These are phyloP conservation scores for Charaxes varanes DNA, from an alignment of 1,140 invertebrate species.

Conservation along the genomic window DNA sequence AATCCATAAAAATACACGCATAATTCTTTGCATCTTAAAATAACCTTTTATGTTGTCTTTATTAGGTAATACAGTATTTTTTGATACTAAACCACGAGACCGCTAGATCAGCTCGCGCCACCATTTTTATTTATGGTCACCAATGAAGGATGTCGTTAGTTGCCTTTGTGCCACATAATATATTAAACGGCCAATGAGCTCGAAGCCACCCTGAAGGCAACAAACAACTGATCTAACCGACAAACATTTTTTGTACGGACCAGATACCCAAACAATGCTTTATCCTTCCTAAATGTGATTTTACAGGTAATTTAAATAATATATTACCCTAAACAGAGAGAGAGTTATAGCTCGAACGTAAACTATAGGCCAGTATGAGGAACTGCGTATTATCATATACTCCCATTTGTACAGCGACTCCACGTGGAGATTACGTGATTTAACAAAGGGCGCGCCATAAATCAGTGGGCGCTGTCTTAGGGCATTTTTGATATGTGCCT, in stretches of 20 bases:
- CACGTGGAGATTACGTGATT: conserved; percentile 73
- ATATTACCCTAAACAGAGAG: conserved; percentile 60
- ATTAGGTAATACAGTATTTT: too few relatives aligned
- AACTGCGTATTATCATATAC: conserved; percentile 73
- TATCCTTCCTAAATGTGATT: conserved; percentile 71
- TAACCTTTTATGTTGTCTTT: too few relatives aligned
- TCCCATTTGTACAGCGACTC: conserved; percentile 66
- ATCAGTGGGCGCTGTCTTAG: conserved; percentile 68
- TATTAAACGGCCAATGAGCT: conserved; percentile 51
- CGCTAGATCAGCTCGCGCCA: too few relatives aligned
- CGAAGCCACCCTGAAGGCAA: conserved; percentile 60
- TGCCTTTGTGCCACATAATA: conserved; percentile 34
- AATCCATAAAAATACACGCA: too few relatives aligned
- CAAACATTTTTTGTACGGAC: conserved; percentile 57
- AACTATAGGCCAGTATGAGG: conserved; percentile 67
- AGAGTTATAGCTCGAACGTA: conserved; percentile 59
- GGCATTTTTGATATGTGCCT: conserved; percentile 74
- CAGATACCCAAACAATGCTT: conserved; percentile 60
- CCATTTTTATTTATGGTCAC: conserved; percentile 9
- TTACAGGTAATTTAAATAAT: conserved; percentile 69
- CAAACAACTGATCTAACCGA: conserved; percentile 51
- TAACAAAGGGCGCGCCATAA: conserved; percentile 71
- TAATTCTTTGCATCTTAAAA: too few relatives aligned
- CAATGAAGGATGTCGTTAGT: conserved; percentile 7
- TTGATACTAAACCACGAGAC: conserved; percentile 4